phyloP scores from a whole-genome alignment of 2,113 vertebrate genomes.

The Paraplagusia blochii region DNA sequence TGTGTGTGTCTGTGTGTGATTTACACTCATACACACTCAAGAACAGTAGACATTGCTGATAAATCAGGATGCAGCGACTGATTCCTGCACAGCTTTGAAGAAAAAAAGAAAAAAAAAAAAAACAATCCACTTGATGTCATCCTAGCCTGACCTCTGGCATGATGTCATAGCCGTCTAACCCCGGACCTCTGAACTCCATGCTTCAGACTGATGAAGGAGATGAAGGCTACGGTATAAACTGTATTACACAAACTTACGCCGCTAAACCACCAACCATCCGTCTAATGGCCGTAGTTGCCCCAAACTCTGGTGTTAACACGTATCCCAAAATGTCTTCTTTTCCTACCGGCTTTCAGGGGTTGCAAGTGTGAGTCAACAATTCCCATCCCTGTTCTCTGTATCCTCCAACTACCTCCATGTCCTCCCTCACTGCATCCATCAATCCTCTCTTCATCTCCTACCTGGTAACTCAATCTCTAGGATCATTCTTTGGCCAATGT shows the following conservation, averaged over 20 bases:
- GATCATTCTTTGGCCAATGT: too few relatives aligned
- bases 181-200: constrained; percentile 17
- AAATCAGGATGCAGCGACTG: constrained; percentile 4
- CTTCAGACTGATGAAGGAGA: background rate
- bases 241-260: background rate
- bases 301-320: too few relatives aligned
- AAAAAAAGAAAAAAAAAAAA: constrained; percentile 13
- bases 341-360: too few relatives aligned
- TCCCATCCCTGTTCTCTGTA: too few relatives aligned
- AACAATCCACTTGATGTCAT: constrained; percentile 15
- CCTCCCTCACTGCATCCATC: too few relatives aligned
- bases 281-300: too few relatives aligned
- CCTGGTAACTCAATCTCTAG: too few relatives aligned
- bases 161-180: background rate
- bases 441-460: too few relatives aligned
- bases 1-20: constrained; percentile 23
- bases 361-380: too few relatives aligned
- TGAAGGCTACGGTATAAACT: background rate
- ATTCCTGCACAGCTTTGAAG: background rate
- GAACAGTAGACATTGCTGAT: constrained; percentile 19
- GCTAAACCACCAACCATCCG: too few relatives aligned
- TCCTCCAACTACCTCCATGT: too few relatives aligned
- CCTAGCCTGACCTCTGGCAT: background rate
- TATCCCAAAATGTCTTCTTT: too few relatives aligned
- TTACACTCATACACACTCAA: constrained; percentile 22